Conservation (phyloP, 1,140 invertebrate species). For the Drosophila kohkoa region DNA sequence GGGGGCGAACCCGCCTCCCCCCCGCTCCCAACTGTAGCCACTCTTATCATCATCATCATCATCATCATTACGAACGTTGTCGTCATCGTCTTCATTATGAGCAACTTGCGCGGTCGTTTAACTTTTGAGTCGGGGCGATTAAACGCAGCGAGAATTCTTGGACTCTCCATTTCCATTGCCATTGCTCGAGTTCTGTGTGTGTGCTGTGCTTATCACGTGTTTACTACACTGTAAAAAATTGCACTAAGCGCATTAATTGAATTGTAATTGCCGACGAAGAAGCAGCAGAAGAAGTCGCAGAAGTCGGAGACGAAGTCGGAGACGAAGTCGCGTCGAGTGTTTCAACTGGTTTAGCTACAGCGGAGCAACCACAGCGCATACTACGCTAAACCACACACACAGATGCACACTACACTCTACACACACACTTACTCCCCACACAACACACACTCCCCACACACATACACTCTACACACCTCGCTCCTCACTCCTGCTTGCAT, state of each 20-base stretch:
- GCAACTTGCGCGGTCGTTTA: constrained; percentile 81
- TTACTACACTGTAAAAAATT: constrained; percentile 74
- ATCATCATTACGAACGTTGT: background rate
- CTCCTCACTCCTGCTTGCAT: background rate
- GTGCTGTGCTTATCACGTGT: constrained; percentile 67
- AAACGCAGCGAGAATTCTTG: constrained; percentile 72
- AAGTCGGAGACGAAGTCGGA: background rate
- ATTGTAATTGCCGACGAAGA: constrained; percentile 73
- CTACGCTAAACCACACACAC: background rate
- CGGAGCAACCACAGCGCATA: too few relatives aligned
- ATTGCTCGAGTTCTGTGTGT: constrained; percentile 1
- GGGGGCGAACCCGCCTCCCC: background rate
- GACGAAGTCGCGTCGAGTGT: constrained; percentile 1
- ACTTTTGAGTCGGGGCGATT: constrained; percentile 71
- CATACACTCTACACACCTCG: background rate
- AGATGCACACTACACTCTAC: constrained; percentile 14
- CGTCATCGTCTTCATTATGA: constrained; percentile 7
- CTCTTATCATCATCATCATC: constrained; percentile 35
- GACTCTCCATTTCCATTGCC: constrained; percentile 44
- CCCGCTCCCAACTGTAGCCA: background rate
- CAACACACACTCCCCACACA: background rate
- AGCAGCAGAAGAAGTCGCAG: background rate
- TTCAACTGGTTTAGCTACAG: constrained; percentile 27
- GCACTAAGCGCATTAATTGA: constrained; percentile 81
- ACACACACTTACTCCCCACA: background rate